Conservation (phyloP, 2,113 vertebrate species). For the Platysternon megacephalum region DNA sequence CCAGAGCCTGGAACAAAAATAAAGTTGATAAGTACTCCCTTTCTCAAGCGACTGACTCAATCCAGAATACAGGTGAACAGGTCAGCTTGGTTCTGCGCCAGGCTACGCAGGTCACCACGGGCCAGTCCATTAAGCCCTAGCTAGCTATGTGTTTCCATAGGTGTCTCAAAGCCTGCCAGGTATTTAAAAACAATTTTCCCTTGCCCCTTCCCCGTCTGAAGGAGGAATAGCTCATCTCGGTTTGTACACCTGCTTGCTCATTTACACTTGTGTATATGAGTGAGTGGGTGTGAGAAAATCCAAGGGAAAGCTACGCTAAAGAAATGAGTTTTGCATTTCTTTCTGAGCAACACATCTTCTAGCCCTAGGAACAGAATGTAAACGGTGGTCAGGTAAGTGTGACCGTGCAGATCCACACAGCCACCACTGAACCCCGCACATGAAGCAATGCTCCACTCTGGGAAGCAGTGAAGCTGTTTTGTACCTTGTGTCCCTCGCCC, state of each 20-base stretch:
- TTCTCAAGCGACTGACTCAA: background rate
- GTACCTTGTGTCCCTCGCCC: constrained; percentile 95
- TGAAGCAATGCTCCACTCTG: background rate
- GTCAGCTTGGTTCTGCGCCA: background rate
- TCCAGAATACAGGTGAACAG: background rate
- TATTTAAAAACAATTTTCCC: background rate
- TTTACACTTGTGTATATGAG: background rate
- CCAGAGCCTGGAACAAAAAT: constrained; percentile 85
- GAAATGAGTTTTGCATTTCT: background rate
- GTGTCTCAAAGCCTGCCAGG: background rate
- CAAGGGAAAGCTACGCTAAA: background rate
- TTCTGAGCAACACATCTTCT: background rate
- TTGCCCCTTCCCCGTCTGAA: background rate
- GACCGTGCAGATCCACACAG: background rate
- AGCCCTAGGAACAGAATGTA: background rate
- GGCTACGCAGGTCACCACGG: background rate
- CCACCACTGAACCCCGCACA: background rate
- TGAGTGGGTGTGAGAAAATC: background rate
- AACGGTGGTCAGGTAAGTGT: background rate
- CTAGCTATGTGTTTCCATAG: background rate
- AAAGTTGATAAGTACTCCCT: background rate
- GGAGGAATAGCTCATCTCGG: background rate
- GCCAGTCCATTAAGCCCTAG: background rate
- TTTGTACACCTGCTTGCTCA: background rate
- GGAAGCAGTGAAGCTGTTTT: background rate